Conservation (phyloP, 2,888 invertebrate genomes). For the Cheilosia soror region DNA sequence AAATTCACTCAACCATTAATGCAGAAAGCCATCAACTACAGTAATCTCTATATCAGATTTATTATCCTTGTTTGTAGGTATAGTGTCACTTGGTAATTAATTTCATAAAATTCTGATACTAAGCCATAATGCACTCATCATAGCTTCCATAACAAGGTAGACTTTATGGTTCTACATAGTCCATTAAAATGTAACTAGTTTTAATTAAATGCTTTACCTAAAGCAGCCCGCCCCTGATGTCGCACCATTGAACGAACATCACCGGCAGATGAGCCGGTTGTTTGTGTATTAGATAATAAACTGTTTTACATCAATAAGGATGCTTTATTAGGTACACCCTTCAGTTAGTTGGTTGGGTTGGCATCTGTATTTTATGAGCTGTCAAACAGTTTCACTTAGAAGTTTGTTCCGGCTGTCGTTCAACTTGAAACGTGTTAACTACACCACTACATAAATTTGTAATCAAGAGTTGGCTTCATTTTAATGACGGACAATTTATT, state of each 20-base stretch:
- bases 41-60: constrained; percentile 1
- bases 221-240: not conserved
- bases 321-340: constrained; percentile 25
- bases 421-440: constrained; percentile 47
- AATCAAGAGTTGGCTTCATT: constrained; percentile 16
- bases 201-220: constrained; percentile 26
- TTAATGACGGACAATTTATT: constrained; percentile 24
- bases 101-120: constrained; percentile 8
- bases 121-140: constrained; percentile 19
- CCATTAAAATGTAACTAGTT: constrained; percentile 30
- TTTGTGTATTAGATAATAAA: constrained; percentile 23
- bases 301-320: constrained; percentile 10
- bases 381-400: constrained; percentile 34
- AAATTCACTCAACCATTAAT: constrained; percentile 7
- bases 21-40: not conserved
- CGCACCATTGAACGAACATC: not conserved
- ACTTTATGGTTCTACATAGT: not conserved
- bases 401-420: constrained; percentile 8
- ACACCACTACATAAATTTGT: constrained; percentile 21
- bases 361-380: constrained; percentile 26
- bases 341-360: not conserved
- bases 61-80: not conserved
- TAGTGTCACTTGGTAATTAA: constrained; percentile 9
- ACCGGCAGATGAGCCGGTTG: not conserved
- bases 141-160: not conserved